phyloP scores from a whole-genome alignment of 2,797 vertebrate species.

The Steatocranus sp. region DNA sequence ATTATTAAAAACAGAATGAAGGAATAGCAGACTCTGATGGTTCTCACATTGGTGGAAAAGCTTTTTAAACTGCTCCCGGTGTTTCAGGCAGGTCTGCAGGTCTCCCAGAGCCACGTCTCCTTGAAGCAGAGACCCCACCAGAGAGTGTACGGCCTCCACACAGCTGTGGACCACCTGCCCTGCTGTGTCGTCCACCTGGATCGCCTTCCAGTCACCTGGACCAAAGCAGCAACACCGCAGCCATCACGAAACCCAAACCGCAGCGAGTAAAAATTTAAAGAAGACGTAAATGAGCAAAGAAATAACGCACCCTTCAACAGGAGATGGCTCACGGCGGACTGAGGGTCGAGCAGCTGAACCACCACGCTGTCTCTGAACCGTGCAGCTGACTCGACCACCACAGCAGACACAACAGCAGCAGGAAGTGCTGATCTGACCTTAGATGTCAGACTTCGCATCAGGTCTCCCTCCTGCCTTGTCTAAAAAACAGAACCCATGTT shows the following conservation, averaged over 20 bases:
- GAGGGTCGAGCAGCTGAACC: conserved; percentile 51
- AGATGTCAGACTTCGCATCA: conserved; percentile 37
- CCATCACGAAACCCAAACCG: rapidly evolving
- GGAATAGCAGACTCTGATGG: neutral
- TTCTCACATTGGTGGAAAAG: conserved; percentile 65
- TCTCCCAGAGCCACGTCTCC: conserved; percentile 55
- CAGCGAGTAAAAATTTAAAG: rapidly evolving
- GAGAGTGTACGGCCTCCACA: conserved; percentile 1
- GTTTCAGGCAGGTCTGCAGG: conserved; percentile 55
- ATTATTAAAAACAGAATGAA: neutral
- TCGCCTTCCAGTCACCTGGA: conserved; percentile 52
- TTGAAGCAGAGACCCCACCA: conserved; percentile 55
- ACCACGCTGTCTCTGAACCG: conserved; percentile 29
- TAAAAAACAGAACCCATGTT: conserved; percentile 4
- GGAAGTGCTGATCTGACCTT: neutral
- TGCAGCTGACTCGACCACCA: conserved; percentile 62
- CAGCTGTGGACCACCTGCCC: conserved; percentile 26
- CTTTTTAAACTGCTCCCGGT: conserved; percentile 50
- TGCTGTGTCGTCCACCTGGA: conserved; percentile 50
- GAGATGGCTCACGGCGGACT: conserved; percentile 64
- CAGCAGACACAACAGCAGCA: conserved; percentile 35
- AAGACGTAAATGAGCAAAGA: rapidly evolving
- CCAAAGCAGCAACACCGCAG: neutral
- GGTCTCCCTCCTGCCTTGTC: conserved; percentile 54
- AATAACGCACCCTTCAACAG: conserved; percentile 43